Conservation (phyloP, 2,113 vertebrate genomes). For the Arvicanthis niloticus region DNA sequence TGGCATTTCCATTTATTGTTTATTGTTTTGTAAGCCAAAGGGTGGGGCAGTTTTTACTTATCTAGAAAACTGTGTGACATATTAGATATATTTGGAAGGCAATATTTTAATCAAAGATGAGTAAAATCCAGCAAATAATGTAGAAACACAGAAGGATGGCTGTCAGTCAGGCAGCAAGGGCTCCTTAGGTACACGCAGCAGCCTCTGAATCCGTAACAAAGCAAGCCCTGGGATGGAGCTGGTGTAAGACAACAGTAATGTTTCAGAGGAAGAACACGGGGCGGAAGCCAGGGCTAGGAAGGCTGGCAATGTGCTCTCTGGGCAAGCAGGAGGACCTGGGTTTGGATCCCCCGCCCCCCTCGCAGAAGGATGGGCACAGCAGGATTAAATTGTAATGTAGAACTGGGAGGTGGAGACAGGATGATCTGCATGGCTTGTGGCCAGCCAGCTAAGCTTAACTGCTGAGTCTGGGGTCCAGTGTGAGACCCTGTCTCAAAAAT, state of each 20-base stretch:
- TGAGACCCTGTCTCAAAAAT: not conserved
- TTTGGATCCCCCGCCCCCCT: not conserved
- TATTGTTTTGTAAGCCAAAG: constrained; percentile 61
- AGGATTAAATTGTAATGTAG: not conserved
- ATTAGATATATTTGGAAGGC: constrained; percentile 31
- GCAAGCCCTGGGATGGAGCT: not conserved
- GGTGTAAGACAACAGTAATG: not conserved
- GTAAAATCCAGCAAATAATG: constrained; percentile 13
- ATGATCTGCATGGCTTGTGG: not conserved
- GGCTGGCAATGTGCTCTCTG: not conserved
- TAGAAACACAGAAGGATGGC: not conserved
- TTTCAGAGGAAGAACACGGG: not conserved
- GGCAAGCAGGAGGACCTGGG: not conserved
- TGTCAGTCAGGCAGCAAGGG: not conserved
- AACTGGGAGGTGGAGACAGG: not conserved
- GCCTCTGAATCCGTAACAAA: constrained; percentile 8
- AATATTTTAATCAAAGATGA: constrained; percentile 45
- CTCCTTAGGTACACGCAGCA: not conserved
- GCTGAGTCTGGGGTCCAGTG: not conserved
- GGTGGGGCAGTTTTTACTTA: constrained; percentile 13
- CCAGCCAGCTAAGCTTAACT: not conserved
- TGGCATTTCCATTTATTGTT: constrained; percentile 12
- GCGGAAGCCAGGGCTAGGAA: not conserved
- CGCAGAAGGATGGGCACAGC: not conserved
- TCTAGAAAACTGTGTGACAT: constrained; percentile 15